These are phyloP conservation scores for Tricholauxania praeusta DNA, from an alignment of 2,888 invertebrate genomes.

Conservation along the genomic window DNA sequence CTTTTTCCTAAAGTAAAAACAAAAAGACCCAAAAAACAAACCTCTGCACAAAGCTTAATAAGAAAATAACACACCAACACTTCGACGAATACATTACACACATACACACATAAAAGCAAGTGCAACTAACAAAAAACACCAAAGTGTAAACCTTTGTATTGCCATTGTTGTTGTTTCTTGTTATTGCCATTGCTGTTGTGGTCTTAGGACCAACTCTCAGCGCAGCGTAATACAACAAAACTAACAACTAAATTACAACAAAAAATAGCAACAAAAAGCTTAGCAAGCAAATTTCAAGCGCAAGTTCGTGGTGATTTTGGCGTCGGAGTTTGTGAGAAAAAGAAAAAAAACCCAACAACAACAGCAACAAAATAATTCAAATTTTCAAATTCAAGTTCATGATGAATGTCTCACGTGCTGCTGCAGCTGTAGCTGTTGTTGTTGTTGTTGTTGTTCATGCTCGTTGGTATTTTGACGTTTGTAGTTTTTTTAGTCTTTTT, in stretches of 20 bases:
- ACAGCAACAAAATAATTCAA: constrained; percentile 59
- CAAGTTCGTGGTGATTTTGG: constrained; percentile 29
- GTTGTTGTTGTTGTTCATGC: constrained; percentile 4
- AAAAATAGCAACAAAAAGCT: constrained; percentile 34
- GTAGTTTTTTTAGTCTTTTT: neutral
- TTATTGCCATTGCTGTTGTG: neutral
- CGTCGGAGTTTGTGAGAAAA: constrained; percentile 1
- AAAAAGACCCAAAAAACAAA: too few relatives aligned
- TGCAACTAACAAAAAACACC: constrained; percentile 1
- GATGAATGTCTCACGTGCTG: constrained; percentile 52
- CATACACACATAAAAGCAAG: neutral
- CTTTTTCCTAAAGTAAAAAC: too few relatives aligned
- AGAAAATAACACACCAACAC: too few relatives aligned
- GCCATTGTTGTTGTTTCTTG: neutral
- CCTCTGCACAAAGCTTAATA: too few relatives aligned
- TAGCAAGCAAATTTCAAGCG: constrained; percentile 28
- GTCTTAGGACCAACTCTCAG: constrained; percentile 8
- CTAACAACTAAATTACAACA: constrained; percentile 39
- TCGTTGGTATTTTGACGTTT: neutral
- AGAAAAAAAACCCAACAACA: constrained; percentile 52
- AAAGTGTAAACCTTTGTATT: constrained; percentile 36
- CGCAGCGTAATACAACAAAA: constrained; percentile 10
- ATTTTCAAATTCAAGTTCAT: constrained; percentile 63
- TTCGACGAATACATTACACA: too few relatives aligned
- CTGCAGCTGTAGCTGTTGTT: constrained; percentile 9